Base-by-base conservation (phyloP, 2,888 invertebrate species). In the Caenorhabditis japonica region DNA sequence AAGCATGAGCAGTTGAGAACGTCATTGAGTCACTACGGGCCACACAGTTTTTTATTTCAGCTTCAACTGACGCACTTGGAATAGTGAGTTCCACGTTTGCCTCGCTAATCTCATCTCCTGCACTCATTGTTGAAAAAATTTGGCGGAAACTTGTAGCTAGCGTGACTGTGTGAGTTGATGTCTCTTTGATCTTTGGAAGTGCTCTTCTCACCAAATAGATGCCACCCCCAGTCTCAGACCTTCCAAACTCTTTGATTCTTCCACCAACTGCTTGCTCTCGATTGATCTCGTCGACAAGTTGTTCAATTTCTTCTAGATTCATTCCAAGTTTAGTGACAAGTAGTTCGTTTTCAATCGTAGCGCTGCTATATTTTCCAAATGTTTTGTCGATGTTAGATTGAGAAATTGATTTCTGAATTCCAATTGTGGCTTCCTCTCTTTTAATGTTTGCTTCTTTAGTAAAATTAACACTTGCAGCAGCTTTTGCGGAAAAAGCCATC, bases 81-180 rank as follows among this genome's bases (percentile, higher is more conserved):
- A 80, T 64, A 1, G 62, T 70, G 27, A 80, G 43, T 51, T 72
- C 72, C 13, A 77, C 80, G 23, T 59, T 64, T 3, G 77, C 77
- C 33, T 75, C 75, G n/a, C 61, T 70, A 13, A 25, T 30, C 23
- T 60, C 72, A 19, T 81, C 76, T 21, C 76, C 77, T 23, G 75
- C 75, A 33, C 75, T 72, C 59, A 69, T 64, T 15, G 79, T 77
- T 17, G 70, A 66, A 38, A 80, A 68, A 7, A 71, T 64, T 43
- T 80, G 79, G 12, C 71, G 62, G 43, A 82, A 72, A 3, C 68
- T 66, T 8, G 80, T 79, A 43, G 77, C 66, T 17, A 82, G 38
- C 8, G 66, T 76, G 59, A 82, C 66, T 13, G 80, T 76, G 55
- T 82, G 82, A 15, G 80, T 74, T 2, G 78, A 75, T 7, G 75